These are phyloP conservation scores for Bubo blakistoni DNA, from an alignment of 2,113 vertebrate genomes.

Conservation along the genomic window DNA sequence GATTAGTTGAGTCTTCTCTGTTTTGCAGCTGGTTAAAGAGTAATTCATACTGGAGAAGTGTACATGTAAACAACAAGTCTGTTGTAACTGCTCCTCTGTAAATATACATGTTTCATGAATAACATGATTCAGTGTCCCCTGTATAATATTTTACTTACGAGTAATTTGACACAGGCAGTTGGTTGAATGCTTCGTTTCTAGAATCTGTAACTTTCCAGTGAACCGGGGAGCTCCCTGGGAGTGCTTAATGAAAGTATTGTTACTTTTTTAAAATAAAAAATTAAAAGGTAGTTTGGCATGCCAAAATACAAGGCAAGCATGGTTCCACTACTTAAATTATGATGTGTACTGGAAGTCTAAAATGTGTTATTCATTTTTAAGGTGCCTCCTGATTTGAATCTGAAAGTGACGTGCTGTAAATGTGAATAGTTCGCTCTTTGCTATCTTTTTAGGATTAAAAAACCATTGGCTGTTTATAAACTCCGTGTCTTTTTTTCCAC, in stretches of 20 bases:
- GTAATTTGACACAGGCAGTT: not conserved
- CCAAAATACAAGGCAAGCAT: not conserved
- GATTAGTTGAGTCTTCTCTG: not conserved
- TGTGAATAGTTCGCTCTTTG: not conserved
- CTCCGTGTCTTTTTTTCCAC: not conserved
- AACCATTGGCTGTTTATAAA: not conserved
- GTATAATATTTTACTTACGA: conserved; percentile 4
- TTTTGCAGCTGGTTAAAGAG: not conserved
- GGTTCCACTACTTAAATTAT: not conserved
- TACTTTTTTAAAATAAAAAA: not conserved
- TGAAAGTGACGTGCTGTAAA: not conserved
- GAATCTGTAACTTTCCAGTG: not conserved
- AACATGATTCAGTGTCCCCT: not conserved
- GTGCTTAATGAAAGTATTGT: not conserved
- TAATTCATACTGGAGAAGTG: not conserved
- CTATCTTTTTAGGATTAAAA: not conserved
- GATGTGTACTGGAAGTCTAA: not conserved
- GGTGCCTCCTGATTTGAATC: not conserved
- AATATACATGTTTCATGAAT: not conserved
- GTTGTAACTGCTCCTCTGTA: conserved; percentile 13
- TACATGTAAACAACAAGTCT: not conserved
- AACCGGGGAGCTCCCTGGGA: not conserved
- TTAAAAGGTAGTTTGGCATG: not conserved
- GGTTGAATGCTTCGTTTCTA: not conserved
- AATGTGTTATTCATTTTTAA: not conserved